Evolutionary conservation across 2,113 vertebrate species (phyloP), one percentile per base, ranked within the genome.

Genomic region (Elgaria multicarinata): DNA sequence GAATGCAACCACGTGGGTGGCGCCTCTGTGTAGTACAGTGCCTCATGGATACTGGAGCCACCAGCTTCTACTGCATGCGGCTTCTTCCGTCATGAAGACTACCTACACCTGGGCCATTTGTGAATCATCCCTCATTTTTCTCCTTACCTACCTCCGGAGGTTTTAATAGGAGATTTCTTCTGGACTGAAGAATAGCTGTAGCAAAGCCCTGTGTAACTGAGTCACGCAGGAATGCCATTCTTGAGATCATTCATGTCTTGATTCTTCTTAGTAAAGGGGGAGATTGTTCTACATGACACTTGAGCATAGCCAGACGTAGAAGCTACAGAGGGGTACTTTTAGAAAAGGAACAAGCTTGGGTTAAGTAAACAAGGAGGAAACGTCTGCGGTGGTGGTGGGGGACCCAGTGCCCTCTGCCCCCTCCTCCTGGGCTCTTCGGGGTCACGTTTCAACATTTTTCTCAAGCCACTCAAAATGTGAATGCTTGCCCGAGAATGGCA

Each of bases 101-200:
- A 72, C 33, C n/a, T 72, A n/a, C 9, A 36, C 33, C 36, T 69
- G 64, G 18, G n/a, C n/a, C 39, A 28, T 22, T 28, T 53, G 62
- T 39, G n/a, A 85, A 28, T 9, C n/a, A 22, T 36, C 83, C 72
- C 85, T 92, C 86, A 20, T 69, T 20, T 84, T 75, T 85, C 92
- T 93, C 50, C 79, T 94, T 90, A 92, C 72, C 92, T 94, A n/a
- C 89, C 92, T 69, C 0, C 66, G 33, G 64, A 91, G 39, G 46
- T 92, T 79, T 87, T 83, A 69, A 58, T 84, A 4, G 58, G 31
- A 55, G 33, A 22, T 36, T 87, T 66, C 55, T 79, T 69, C 85
- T 55, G 79, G 66, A 46, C 83, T 50, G 86, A 92, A 46, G 87
- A 91, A 66, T 91, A 90, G 31, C 42, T 89, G 0, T 0, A 92